Evolutionary conservation across 2,888 invertebrate species (phyloP), one percentile per base, ranked within the genome.

Genomic region (Polyommatus icarus): DNA sequence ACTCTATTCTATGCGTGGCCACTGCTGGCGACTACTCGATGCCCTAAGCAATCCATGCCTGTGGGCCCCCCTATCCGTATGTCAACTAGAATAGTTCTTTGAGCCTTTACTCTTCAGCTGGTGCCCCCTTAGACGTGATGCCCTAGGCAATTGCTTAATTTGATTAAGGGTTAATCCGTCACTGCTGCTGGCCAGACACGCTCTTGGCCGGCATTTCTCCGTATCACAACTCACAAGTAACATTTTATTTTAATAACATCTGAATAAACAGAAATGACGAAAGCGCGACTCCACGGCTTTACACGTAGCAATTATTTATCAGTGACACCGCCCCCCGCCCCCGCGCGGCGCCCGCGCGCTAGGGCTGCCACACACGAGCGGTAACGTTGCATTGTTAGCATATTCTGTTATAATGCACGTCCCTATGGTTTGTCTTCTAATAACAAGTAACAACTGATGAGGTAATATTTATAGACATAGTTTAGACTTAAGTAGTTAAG

Each of bases 261-360:
- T 61, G 24, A 3, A 24, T 61, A 61, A 29, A 61, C 61, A 67
- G 20, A 59, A 29, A 67, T 29, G 61, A 67, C 61, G 61, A 67
- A 59, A 59, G 61, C 61, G 76, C 87, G 78, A 78, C 92, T 92
- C 92, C 83, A 90, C 80, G 40, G 83, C 24, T 84, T 85, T 83
- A 78, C 85, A 86, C 90, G 87, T 84, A 87, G 89, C 90, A 91
- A 91, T 92, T 91, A 92, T 92, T 91, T 91, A 91, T 89, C 88
- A 88, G 90, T 87, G 88, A 88, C 88, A 87, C 85, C 89, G 67
- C 67, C 67, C 67, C 61, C 59, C 61, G 67, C 29, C 29, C 29
- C 29, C 29, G 12, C 61, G 7, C 61, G 24, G 20, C 61, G 20
- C 61, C 12, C 61, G 24, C 29, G 29, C 67, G 67, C 67, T 20